These are phyloP conservation scores for Odontothrips loti DNA, from an alignment of 2,888 invertebrate species.

Conservation along the genomic window DNA sequence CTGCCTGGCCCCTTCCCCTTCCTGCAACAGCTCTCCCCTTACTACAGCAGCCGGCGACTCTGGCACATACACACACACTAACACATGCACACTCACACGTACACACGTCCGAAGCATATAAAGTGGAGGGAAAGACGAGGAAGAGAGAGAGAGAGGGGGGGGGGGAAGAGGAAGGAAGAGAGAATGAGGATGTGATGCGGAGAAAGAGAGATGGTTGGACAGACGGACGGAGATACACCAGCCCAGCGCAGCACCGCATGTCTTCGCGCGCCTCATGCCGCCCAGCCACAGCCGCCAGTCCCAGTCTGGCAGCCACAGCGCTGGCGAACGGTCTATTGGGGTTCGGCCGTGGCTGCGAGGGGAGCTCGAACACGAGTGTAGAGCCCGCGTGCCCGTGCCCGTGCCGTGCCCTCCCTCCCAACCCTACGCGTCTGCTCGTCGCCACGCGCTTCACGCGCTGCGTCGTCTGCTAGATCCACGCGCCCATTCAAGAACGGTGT, in stretches of 20 bases:
- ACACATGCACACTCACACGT: neutral
- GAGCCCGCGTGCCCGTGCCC: neutral
- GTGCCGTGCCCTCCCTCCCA: neutral
- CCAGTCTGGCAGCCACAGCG: constrained; percentile 11
- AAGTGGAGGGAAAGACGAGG: neutral
- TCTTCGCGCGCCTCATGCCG: neutral
- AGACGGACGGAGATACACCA: constrained; percentile 4
- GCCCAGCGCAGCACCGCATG: neutral
- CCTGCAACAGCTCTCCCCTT: no score
- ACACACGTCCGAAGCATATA: neutral
- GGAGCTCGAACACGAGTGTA: no score
- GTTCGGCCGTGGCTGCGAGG: no score
- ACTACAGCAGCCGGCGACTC: no score
- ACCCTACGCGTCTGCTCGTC: no score
- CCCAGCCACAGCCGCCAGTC: neutral
- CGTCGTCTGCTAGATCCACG: neutral
- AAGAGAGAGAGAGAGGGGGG: neutral
- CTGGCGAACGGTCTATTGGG: neutral
- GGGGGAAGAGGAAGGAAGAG: neutral
- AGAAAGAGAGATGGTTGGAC: neutral
- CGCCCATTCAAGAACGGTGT: no score
- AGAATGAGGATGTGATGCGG: neutral
- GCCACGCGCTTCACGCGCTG: neutral
- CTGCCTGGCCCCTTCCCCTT: no score
- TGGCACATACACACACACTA: no score